phyloP scores from a whole-genome alignment of 1,140 invertebrate species.

The Coelopa frigida region DNA sequence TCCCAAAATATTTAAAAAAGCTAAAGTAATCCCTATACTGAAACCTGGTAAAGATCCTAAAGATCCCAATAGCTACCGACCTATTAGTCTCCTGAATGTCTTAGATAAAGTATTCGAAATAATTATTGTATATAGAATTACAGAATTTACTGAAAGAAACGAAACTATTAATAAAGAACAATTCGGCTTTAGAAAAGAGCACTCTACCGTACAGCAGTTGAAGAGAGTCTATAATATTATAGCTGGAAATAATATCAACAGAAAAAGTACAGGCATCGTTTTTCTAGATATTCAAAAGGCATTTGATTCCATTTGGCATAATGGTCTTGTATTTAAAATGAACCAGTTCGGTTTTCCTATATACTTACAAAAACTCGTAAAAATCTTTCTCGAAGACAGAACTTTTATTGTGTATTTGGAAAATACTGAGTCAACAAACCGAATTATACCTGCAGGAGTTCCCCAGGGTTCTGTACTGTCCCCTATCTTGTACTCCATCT shows the following conservation, averaged over 20 bases:
- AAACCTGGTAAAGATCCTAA: slow-evolving; percentile 34
- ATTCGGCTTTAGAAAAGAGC: slow-evolving; percentile 37
- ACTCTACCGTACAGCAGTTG: slow-evolving; percentile 37
- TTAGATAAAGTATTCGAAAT: slow-evolving; percentile 37
- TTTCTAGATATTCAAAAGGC: slow-evolving; percentile 36
- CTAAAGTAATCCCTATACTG: slow-evolving; percentile 36
- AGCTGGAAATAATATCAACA: slow-evolving; percentile 16
- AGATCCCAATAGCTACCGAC: slow-evolving; percentile 23
- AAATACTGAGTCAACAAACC: slow-evolving; percentile 7
- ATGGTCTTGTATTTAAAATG: slow-evolving; percentile 31
- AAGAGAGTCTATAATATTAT: slow-evolving; percentile 33
- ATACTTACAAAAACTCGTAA: slow-evolving; percentile 18
- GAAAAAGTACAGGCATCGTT: slow-evolving; percentile 21
- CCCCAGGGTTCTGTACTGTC: slow-evolving; percentile 32
- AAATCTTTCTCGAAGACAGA: slow-evolving; percentile 17
- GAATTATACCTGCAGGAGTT: slow-evolving; percentile 23
- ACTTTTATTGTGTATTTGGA: slow-evolving; percentile 17
- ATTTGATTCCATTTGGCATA: slow-evolving; percentile 34
- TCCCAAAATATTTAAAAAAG: slow-evolving; percentile 35
- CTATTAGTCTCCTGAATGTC: slow-evolving; percentile 36
- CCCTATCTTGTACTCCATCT: slow-evolving; percentile 24
- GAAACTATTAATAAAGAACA: slow-evolving; percentile 30
- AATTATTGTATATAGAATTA: slow-evolving; percentile 20
- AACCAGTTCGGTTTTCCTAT: slow-evolving; percentile 12
- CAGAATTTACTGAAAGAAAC: slow-evolving; percentile 13